phyloP scores from a whole-genome alignment of 2,113 vertebrate species.

The Salvelinus fontinalis region DNA sequence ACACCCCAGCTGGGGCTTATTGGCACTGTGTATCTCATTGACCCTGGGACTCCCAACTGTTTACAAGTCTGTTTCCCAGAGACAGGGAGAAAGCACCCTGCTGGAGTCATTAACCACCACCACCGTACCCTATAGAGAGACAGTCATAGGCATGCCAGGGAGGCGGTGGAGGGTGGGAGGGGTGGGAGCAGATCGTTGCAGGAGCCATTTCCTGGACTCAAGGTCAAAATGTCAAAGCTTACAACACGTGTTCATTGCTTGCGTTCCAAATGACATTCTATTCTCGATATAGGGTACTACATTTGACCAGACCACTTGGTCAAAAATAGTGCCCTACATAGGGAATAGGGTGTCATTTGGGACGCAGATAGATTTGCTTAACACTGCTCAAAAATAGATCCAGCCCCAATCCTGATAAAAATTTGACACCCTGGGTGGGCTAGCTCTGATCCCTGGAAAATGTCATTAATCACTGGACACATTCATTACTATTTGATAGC shows the following conservation, averaged over 20 bases:
- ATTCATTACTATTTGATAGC: neutral
- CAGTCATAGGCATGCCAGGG: neutral
- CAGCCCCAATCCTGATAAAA: neutral
- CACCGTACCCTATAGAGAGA: conserved; percentile 24
- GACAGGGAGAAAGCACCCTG: conserved; percentile 42
- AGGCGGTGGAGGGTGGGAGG: neutral
- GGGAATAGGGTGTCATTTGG: too few relatives aligned
- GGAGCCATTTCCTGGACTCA: neutral
- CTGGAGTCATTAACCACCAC: conserved; percentile 43
- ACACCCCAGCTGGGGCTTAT: conserved; percentile 9
- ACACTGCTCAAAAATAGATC: neutral
- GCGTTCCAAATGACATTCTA: too few relatives aligned
- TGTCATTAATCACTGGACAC: neutral
- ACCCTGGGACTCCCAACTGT: conserved; percentile 50
- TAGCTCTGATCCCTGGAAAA: conserved; percentile 9
- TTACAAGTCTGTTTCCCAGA: conserved; percentile 56
- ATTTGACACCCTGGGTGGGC: neutral
- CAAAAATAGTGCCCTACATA: neutral
- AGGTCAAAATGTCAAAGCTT: neutral
- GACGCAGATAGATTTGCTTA: too few relatives aligned
- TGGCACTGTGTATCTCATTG: conserved; percentile 15
- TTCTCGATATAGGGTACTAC: too few relatives aligned
- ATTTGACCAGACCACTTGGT: neutral
- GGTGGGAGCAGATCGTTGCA: neutral
- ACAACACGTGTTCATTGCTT: neutral